phyloP scores from a whole-genome alignment of 2,797 vertebrate species.

The Podargus strigoides region DNA sequence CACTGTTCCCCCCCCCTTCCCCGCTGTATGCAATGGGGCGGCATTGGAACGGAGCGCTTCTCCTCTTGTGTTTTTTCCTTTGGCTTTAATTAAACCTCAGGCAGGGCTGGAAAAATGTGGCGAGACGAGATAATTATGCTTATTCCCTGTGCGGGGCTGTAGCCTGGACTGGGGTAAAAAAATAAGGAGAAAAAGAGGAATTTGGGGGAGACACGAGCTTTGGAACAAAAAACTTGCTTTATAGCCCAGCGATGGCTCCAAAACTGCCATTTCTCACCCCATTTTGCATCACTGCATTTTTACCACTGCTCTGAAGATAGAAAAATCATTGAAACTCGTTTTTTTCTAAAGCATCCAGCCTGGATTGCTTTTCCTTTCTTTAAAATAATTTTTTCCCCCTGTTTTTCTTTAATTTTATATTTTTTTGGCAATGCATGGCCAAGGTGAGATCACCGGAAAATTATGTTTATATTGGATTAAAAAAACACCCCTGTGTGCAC shows the following conservation, averaged over 20 bases:
- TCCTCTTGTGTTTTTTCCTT: slow-evolving; percentile 75
- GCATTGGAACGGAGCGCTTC: slow-evolving; percentile 68
- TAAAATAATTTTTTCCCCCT: no score
- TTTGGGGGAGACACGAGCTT: not conserved
- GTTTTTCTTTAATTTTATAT: no score
- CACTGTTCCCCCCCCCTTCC: not conserved
- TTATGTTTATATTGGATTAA: not conserved
- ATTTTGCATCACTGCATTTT: rapidly evolving
- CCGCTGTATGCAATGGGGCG: slow-evolving; percentile 48
- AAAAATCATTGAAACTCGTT: not conserved
- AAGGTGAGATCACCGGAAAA: slow-evolving; percentile 5
- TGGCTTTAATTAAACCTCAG: slow-evolving; percentile 84
- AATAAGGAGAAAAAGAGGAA: not conserved
- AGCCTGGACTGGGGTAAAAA: not conserved
- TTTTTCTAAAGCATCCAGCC: not conserved
- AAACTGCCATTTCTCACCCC: rapidly evolving
- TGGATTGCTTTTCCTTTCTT: not conserved
- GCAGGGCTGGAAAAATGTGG: slow-evolving; percentile 78
- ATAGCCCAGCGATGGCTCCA: not conserved
- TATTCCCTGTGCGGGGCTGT: slow-evolving; percentile 72
- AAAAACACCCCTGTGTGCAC: not conserved
- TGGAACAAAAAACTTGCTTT: not conserved
- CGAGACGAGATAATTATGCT: slow-evolving; percentile 77
- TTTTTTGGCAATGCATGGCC: not conserved
- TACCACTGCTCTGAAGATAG: not conserved